A percentile compares a stretch with the other conserved stretches of the same genome.
phyloP scores from a whole-genome alignment of 2,113 vertebrate species.

The Hippocampus abdominalis region DNA sequence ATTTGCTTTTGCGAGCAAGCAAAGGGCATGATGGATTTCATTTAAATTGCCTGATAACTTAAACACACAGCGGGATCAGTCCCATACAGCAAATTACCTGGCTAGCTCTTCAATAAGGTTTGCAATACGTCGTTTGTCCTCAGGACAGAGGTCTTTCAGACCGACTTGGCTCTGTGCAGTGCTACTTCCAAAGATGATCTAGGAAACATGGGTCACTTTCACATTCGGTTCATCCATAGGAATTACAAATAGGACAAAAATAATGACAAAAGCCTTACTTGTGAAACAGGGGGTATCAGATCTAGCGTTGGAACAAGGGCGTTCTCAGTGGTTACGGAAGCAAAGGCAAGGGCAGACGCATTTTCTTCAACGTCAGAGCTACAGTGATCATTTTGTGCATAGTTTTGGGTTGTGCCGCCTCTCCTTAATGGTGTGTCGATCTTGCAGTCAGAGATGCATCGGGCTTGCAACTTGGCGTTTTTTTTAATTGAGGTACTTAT shows the following conservation, averaged over 20 bases:
- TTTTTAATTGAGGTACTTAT: constrained; percentile 46
- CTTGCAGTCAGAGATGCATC: constrained; percentile 30
- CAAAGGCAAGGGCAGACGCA: constrained; percentile 2
- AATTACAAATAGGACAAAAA: neutral
- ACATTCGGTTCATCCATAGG: neutral
- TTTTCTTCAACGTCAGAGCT: constrained; percentile 15
- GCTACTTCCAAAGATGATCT: constrained; percentile 68
- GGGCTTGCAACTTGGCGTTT: constrained; percentile 51
- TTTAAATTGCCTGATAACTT: neutral
- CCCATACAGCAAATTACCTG: constrained; percentile 72
- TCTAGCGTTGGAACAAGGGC: neutral
- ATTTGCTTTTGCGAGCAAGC: neutral
- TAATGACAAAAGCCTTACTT: constrained; percentile 39
- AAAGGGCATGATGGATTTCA: neutral
- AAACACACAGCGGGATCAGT: neutral
- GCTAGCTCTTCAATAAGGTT: constrained; percentile 96
- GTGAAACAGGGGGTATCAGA: constrained; percentile 16
- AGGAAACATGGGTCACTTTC: neutral
- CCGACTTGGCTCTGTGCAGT: constrained; percentile 74
- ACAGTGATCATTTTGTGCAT: constrained; percentile 19
- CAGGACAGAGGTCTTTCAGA: constrained; percentile 93
- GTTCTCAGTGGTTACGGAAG: constrained; percentile 17
- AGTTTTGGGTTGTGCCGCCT: constrained; percentile 42
- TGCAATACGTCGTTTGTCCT: constrained; percentile 94
- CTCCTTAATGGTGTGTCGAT: constrained; percentile 27